Evolutionary conservation across 2,888 invertebrate species (phyloP).

Genomic region (Conus canariensis): DNA sequence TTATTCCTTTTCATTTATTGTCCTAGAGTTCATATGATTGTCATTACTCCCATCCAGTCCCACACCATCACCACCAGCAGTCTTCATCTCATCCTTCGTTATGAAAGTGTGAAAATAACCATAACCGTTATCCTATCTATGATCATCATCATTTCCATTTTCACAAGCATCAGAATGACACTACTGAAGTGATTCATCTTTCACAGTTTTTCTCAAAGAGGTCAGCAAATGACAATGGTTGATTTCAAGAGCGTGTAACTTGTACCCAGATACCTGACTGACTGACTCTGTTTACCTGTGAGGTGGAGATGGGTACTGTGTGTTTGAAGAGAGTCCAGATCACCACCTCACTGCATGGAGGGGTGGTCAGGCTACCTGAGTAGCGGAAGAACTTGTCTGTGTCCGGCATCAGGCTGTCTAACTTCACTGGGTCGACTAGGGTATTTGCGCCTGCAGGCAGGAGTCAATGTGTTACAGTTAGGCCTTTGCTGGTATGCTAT

Average conservation of each 20-base stretch:
- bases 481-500: neutral
- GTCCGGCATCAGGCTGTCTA: neutral
- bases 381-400: neutral
- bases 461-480: neutral
- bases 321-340: conserved; percentile 19
- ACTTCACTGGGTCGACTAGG: neutral
- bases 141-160: too few species aligned
- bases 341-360: conserved; percentile 25
- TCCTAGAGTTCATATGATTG: too few species aligned
- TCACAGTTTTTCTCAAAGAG: neutral
- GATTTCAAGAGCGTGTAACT: neutral
- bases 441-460: neutral
- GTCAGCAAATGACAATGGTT: neutral
- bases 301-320: neutral
- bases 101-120: too few species aligned
- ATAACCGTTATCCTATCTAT: too few species aligned
- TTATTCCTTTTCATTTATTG: too few species aligned
- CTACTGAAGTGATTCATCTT: too few species aligned
- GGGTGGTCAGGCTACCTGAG: conserved; percentile 10
- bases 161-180: too few species aligned
- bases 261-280: neutral
- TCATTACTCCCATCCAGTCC: too few species aligned
- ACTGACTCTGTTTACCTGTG: neutral
- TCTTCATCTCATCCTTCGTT: too few species aligned
- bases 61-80: too few species aligned